These are phyloP conservation scores for Hydrocynus forskahlii DNA, from an alignment of 2,797 vertebrate genomes.

Conservation along the genomic window DNA sequence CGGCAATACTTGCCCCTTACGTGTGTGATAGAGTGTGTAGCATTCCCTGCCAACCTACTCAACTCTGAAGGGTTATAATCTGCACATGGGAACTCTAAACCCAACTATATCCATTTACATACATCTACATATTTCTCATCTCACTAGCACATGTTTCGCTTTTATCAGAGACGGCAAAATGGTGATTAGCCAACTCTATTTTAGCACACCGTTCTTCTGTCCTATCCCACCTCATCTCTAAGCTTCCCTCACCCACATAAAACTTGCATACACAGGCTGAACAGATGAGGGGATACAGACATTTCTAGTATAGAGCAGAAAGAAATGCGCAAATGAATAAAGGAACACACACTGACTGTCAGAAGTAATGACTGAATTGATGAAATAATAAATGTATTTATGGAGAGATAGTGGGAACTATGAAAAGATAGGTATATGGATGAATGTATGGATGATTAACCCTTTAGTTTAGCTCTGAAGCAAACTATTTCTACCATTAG, in stretches of 20 bases:
- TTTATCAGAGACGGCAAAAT: constrained; percentile 62
- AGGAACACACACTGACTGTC: constrained; percentile 61
- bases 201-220: background rate
- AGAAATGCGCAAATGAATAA: constrained; percentile 68
- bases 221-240: background rate
- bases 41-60: constrained; percentile 29
- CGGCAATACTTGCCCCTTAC: background rate
- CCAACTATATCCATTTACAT: constrained; percentile 76
- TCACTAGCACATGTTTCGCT: constrained; percentile 74
- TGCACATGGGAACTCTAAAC: constrained; percentile 70
- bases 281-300: constrained; percentile 3
- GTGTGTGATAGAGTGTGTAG: constrained; percentile 5
- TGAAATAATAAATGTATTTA: background rate
- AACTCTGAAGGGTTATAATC: constrained; percentile 73
- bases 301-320: background rate
- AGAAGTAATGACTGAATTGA: constrained; percentile 5
- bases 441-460: background rate
- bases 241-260: background rate
- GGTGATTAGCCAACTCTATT: constrained; percentile 19
- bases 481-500: background rate
- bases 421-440: constrained; percentile 11
- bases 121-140: constrained; percentile 80
- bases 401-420: background rate
- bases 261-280: constrained; percentile 53
- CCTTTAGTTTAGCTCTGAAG: background rate